phyloP scores from a whole-genome alignment of 2,113 vertebrate genomes.

The Cathartes aura region DNA sequence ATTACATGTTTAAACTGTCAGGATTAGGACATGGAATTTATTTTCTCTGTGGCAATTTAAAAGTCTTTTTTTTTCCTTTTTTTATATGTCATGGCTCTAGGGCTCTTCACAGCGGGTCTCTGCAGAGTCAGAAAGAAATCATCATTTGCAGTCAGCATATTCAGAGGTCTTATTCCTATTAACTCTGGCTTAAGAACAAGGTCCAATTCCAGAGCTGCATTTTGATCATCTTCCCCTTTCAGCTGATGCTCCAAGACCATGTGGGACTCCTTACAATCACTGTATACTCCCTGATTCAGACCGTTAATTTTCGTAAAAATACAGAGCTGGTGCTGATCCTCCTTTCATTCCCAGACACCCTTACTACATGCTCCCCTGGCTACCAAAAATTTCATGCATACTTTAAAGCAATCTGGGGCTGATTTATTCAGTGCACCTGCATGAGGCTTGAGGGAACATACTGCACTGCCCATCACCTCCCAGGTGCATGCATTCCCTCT shows the following conservation, averaged over 20 bases:
- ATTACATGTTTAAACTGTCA: slow-evolving; percentile 13
- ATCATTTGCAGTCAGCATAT: not conserved
- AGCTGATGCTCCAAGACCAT: not conserved
- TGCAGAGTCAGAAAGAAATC: slow-evolving; percentile 16
- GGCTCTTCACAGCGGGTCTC: slow-evolving; percentile 30
- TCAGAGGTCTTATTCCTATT: not conserved
- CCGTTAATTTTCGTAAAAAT: not conserved
- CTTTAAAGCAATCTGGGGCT: slow-evolving; percentile 24
- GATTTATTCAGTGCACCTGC: slow-evolving; percentile 63
- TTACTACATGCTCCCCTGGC: not conserved
- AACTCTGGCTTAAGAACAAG: not conserved
- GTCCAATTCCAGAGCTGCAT: not conserved
- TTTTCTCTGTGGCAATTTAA: slow-evolving; percentile 26
- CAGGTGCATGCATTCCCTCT: not conserved
- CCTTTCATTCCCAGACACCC: not conserved
- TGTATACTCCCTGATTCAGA: not conserved
- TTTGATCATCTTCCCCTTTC: not conserved
- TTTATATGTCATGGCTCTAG: not conserved
- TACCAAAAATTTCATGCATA: slow-evolving; percentile 13
- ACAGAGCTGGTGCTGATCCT: not conserved
- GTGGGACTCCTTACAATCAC: not conserved
- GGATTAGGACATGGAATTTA: slow-evolving; percentile 19
- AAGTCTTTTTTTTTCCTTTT: not conserved
- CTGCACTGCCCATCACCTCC: not conserved
- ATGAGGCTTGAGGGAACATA: not conserved